Conservation (phyloP, 53 echinoderm and acorn worm species). For the Paelopatides confundens region DNA sequence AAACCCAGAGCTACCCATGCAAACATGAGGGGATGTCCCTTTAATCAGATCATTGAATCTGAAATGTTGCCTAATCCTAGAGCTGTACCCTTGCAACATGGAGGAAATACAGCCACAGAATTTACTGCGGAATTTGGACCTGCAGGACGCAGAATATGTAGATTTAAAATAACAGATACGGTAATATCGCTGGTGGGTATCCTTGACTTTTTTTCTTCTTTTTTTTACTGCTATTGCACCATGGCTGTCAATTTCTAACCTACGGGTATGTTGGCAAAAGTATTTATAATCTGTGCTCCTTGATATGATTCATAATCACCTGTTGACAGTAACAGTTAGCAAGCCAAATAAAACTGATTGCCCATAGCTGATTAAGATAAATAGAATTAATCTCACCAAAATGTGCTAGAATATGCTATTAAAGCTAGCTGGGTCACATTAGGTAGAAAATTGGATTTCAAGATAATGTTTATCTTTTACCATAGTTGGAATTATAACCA, state of each 20-base stretch:
- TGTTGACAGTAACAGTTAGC: constrained; percentile 18
- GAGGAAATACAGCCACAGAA: too few relatives aligned
- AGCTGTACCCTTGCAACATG: too few relatives aligned
- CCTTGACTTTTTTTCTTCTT: background rate
- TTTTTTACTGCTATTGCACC: background rate
- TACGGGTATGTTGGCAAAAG: constrained; percentile 26
- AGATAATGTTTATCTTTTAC: too few relatives aligned
- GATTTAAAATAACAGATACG: background rate
- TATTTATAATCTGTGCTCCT: constrained; percentile 1
- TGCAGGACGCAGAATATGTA: background rate
- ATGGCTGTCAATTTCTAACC: background rate
- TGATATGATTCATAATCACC: constrained; percentile 23
- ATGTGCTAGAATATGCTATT: background rate
- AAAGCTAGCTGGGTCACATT: too few relatives aligned
- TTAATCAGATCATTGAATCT: too few relatives aligned
- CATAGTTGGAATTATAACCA: too few relatives aligned
- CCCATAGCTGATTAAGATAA: background rate
- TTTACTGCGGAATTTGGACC: background rate
- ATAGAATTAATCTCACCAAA: background rate
- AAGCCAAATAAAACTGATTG: constrained; percentile 29
- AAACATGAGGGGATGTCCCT: too few relatives aligned
- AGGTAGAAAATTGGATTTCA: too few relatives aligned
- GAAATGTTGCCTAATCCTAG: too few relatives aligned
- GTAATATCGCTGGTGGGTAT: background rate
- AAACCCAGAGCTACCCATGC: too few relatives aligned